These are phyloP conservation scores for Pyrocephalus nanus DNA, from an alignment of 2,797 vertebrate species.

Conservation along the genomic window DNA sequence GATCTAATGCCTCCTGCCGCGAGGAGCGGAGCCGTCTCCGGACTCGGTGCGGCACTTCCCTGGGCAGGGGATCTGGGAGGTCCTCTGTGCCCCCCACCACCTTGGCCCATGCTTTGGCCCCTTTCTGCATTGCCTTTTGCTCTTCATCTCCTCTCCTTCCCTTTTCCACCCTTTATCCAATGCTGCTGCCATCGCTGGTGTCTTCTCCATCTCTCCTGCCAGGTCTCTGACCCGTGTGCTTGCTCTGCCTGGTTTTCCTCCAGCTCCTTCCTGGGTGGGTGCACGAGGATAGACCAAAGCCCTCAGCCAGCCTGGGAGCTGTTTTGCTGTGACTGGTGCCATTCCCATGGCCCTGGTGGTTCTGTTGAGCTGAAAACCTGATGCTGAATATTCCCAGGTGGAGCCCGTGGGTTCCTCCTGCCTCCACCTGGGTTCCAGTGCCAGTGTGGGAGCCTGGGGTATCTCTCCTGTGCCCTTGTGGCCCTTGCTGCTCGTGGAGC, in stretches of 20 bases:
- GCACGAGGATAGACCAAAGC: background rate
- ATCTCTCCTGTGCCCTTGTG: background rate
- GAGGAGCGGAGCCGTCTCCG: background rate
- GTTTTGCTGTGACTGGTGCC: background rate
- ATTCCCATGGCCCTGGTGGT: background rate
- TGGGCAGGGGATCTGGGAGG: background rate
- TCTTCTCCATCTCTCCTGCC: background rate
- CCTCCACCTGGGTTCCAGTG: background rate
- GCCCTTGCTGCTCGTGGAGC: background rate
- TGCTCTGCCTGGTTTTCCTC: fast-evolving
- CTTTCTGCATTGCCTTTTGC: background rate
- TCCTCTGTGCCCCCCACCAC: background rate
- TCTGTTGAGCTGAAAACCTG: background rate
- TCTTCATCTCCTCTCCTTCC: background rate
- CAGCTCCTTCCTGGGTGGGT: background rate
- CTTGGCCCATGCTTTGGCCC: background rate
- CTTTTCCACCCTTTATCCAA: background rate
- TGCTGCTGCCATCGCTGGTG: background rate
- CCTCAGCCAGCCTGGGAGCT: background rate
- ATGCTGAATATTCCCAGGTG: background rate
- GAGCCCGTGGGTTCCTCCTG: fast-evolving
- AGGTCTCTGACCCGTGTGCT: fast-evolving
- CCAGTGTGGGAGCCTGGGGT: fast-evolving
- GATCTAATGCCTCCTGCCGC: conserved; percentile 54
- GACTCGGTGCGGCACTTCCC: background rate